Percentiles rank a stretch among this genome's conserved stretches.
Conservation (phyloP, 2,888 invertebrate species). For the Apodemia zela region DNA sequence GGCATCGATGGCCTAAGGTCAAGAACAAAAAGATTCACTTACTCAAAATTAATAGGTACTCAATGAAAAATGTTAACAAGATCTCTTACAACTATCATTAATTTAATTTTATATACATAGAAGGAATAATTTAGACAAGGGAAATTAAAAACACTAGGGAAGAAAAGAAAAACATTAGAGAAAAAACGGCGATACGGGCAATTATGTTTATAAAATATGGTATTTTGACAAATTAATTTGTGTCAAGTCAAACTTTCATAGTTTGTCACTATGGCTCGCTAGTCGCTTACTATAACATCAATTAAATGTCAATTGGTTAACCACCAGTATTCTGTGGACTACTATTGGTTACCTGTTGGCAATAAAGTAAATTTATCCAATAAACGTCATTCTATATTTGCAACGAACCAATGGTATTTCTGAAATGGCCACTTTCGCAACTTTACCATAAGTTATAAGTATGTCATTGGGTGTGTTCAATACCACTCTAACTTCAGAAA, state of each 20-base stretch:
- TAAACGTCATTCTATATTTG: neutral
- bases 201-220: conserved; percentile 57
- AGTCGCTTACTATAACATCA: too few relatives aligned
- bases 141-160: conserved; percentile 50
- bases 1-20: conserved; percentile 66
- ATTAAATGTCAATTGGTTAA: neutral
- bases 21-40: conserved; percentile 59
- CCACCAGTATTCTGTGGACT: neutral
- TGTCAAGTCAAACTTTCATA: conserved; percentile 34
- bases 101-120: conserved; percentile 18
- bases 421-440: neutral
- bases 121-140: conserved; percentile 36
- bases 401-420: neutral
- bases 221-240: conserved; percentile 74
- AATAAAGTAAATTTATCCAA: neutral
- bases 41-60: conserved; percentile 36
- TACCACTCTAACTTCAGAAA: too few relatives aligned
- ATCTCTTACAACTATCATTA: conserved; percentile 24
- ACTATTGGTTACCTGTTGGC: neutral
- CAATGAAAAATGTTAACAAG: conserved; percentile 25
- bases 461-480: too few relatives aligned
- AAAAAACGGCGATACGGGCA: conserved; percentile 58
- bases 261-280: conserved; percentile 35
- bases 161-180: conserved; percentile 60
- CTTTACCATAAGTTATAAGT: neutral